These are phyloP conservation scores for Pelosia muscerda DNA, from an alignment of 2,888 invertebrate genomes.

Conservation along the genomic window DNA sequence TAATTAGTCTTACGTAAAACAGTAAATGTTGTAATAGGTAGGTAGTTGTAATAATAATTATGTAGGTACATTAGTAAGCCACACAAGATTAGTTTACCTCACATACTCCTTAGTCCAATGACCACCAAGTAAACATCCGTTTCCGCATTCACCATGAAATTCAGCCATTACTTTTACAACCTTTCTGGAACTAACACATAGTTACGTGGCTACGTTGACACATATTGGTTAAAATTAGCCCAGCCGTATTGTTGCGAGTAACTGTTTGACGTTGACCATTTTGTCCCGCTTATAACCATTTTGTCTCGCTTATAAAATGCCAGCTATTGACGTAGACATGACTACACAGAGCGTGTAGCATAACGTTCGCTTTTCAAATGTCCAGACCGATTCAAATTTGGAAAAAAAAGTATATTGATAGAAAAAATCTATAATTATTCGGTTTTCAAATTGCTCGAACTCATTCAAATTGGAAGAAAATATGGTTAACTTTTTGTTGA, in stretches of 20 bases:
- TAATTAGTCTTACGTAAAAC: neutral
- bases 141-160: slow-evolving; percentile 52
- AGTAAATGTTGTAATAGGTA: no score
- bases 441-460: no score
- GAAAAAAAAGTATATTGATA: no score
- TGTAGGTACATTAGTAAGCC: no score
- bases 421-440: no score
- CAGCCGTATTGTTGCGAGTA: slow-evolving; percentile 30
- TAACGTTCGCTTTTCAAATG: neutral
- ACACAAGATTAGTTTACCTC: neutral
- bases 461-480: no score
- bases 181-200: slow-evolving; percentile 37
- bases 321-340: slow-evolving; percentile 1
- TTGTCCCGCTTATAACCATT: slow-evolving; percentile 37
- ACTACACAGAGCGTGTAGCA: neutral
- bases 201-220: slow-evolving; percentile 32
- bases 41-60: no score
- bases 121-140: slow-evolving; percentile 38
- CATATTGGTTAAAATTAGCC: slow-evolving; percentile 40
- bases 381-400: neutral
- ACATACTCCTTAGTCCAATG: neutral
- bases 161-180: slow-evolving; percentile 40
- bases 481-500: no score
- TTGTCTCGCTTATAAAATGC: slow-evolving; percentile 38
- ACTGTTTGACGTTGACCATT: slow-evolving; percentile 30